These are phyloP conservation scores for Stenchaetothrips biformis DNA, from an alignment of 2,888 invertebrate species.

Conservation along the genomic window DNA sequence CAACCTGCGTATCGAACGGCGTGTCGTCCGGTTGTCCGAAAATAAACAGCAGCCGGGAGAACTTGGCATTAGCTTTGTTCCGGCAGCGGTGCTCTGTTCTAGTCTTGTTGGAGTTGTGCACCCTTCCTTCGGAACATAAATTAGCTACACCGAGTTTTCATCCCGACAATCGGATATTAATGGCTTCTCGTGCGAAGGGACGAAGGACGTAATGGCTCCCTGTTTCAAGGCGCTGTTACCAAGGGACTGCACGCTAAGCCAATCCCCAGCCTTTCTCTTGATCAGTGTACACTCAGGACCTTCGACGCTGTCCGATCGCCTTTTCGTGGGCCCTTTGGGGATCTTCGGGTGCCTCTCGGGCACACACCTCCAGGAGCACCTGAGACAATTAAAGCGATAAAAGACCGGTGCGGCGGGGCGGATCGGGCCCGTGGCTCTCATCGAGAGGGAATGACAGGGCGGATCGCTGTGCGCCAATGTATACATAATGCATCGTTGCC, in stretches of 20 bases:
- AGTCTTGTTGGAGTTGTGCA: too few relatives aligned
- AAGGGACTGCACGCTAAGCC: neutral
- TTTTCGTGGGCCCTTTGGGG: neutral
- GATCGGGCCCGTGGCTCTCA: neutral
- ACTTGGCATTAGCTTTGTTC: too few relatives aligned
- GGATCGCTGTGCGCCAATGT: neutral
- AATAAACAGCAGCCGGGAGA: too few relatives aligned
- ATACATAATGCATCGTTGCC: neutral
- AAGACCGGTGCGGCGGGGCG: neutral
- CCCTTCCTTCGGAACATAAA: too few relatives aligned
- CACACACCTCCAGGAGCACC: neutral
- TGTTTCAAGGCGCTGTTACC: neutral
- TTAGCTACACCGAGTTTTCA: neutral
- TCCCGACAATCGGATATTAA: conserved; percentile 8
- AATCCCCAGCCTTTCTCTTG: neutral
- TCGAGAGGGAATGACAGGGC: neutral
- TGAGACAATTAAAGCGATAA: neutral
- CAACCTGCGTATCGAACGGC: too few relatives aligned
- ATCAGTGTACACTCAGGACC: neutral
- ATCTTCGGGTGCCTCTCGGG: neutral
- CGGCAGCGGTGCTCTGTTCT: too few relatives aligned
- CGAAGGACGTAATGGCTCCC: neutral
- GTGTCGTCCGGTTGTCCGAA: too few relatives aligned
- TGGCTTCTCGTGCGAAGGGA: neutral
- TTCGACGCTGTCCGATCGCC: neutral